Base-by-base conservation (phyloP, 2,797 vertebrate species). In the Octomys mimax region DNA sequence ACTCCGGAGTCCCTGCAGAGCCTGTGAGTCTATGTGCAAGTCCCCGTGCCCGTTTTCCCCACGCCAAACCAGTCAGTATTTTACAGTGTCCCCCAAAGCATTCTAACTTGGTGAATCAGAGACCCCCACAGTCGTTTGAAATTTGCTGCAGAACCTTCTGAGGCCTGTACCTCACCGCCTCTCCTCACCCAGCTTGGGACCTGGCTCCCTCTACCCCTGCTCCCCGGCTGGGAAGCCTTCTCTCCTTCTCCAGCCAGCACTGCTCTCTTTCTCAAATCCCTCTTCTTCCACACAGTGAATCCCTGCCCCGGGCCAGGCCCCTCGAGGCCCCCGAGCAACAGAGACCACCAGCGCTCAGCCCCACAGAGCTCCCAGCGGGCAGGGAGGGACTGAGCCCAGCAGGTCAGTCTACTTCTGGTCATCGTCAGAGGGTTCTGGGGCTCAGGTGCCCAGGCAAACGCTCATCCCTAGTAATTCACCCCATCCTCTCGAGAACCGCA, bases 331-430 rank as follows among this genome's bases (percentile, higher is more conserved):
- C 24, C 31, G 62, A 83, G 89, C 59, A 24, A n/a, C 26, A 33
- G 59, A 84, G 61, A 28, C 28, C 52, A 92, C 57, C 46, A 46
- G 78, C 24, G 5, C 19, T 16, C 52, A 10, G 39, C 12, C 52
- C 46, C 6, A 21, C 5, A 0, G 39, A 24, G 49, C n/a, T 19
- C 64, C 39, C 59, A 2, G 59, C 16, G 4, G 21, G 46, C 28
- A 0, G 1, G 78, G 39, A 78, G 61, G 36, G 59, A 14, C 6
- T 66, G 78, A 36, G 57, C 42, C 26, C 18, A 64, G 73, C 54
- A 1, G 7, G 5, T 16, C 18, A 2, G 10, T n/a, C 31, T 33
- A 57, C 39, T n/a, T 49, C 61, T 28, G 1, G 2, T 14, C 2
- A 18, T 22, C 46, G 42, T 11, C 8, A 49, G 10, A 10, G 85